Percentiles rank a stretch among this genome's conserved stretches.
Evolutionary conservation across 2,797 vertebrate genomes (phyloP).

Genomic region (Enteromius anoplus): DNA sequence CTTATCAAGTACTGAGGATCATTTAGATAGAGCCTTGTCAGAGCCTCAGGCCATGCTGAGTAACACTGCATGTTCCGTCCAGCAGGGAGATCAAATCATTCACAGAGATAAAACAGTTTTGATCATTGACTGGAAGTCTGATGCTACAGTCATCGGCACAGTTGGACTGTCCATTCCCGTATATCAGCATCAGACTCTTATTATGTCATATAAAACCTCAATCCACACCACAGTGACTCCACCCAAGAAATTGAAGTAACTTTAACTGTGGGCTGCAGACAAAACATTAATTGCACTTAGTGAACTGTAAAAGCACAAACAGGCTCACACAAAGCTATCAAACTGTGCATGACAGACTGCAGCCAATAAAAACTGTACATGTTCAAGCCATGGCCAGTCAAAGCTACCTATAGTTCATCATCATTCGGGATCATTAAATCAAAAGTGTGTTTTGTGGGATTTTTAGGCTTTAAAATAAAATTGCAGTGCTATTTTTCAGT

Average conservation of each 20-base stretch:
- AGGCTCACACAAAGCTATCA: constrained; percentile 3
- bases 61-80: constrained; percentile 1
- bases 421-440: constrained; percentile 2
- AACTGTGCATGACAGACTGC: constrained; percentile 31
- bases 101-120: constrained; percentile 44
- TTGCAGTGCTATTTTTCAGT: background rate
- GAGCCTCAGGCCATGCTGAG: constrained; percentile 44
- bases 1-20: constrained; percentile 37
- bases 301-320: constrained; percentile 46
- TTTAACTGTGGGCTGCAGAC: constrained; percentile 38
- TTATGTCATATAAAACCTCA: constrained; percentile 40
- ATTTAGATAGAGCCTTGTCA: constrained; percentile 28
- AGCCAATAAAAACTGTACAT: constrained; percentile 45
- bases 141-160: constrained; percentile 27
- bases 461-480: background rate
- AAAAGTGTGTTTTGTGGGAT: background rate
- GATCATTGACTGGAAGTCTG: constrained; percentile 45
- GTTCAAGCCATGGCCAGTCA: constrained; percentile 37
- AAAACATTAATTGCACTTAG: constrained; percentile 43
- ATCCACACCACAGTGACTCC: constrained; percentile 29
- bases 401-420: constrained; percentile 36
- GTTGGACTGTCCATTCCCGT: constrained; percentile 36
- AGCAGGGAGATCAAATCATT: constrained; percentile 35
- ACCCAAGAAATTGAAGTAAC: constrained; percentile 42
- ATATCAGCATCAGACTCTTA: constrained; percentile 20